These are phyloP conservation scores for Autographa pulchrina DNA, from an alignment of 2,888 invertebrate species.

Conservation along the genomic window DNA sequence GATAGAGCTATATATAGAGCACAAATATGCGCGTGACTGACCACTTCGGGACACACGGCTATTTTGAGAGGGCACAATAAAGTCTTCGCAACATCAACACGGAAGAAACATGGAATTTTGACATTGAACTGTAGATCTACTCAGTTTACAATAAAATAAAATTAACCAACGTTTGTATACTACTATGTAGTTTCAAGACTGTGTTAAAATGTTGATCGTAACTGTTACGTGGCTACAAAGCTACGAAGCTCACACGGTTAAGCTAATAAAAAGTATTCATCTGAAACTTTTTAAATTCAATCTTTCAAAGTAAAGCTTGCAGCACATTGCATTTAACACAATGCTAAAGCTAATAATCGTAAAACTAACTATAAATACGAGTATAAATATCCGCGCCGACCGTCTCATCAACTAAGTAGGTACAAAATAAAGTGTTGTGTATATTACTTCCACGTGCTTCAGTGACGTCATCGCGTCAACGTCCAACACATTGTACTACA, in stretches of 20 bases:
- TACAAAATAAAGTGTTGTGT: constrained; percentile 18
- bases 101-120: constrained; percentile 63
- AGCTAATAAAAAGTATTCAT: not conserved
- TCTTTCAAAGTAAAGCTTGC: constrained; percentile 4
- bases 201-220: not conserved
- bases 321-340: not conserved
- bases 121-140: constrained; percentile 36
- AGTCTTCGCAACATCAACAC: constrained; percentile 71
- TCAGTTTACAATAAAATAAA: not conserved
- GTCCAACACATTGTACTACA: constrained; percentile 29
- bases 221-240: not conserved
- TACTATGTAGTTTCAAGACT: not conserved
- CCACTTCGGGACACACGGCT: constrained; percentile 77
- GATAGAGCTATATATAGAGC: constrained; percentile 83
- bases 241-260: not conserved
- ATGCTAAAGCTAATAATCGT: constrained; percentile 8
- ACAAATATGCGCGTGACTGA: constrained; percentile 85
- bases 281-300: not conserved
- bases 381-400: constrained; percentile 7
- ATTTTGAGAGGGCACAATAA: constrained; percentile 78
- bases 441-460: constrained; percentile 29
- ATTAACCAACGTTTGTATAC: not conserved
- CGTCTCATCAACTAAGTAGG: constrained; percentile 23
- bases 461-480: constrained; percentile 29
- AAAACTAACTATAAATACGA: constrained; percentile 12